phyloP scores from a whole-genome alignment of 1,140 invertebrate genomes.

The Chlorops oryzae region DNA sequence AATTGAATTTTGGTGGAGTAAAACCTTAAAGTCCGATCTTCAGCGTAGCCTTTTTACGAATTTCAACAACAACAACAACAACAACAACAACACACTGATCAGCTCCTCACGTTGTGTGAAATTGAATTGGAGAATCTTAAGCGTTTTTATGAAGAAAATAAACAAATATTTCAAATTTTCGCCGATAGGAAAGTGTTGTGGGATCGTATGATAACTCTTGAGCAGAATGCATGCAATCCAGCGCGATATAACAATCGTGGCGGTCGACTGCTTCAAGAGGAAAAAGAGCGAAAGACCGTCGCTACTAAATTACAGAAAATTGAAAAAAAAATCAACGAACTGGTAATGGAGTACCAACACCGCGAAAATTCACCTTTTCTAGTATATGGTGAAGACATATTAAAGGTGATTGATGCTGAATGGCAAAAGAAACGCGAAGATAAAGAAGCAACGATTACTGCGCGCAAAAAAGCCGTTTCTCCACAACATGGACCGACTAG shows the following conservation, averaged over 20 bases:
- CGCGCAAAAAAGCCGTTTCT: slow-evolving; percentile 38
- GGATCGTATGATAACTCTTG: slow-evolving; percentile 62
- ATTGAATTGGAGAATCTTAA: slow-evolving; percentile 63
- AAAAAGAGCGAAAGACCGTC: slow-evolving; percentile 70
- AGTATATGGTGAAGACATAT: slow-evolving; percentile 54
- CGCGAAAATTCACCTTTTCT: slow-evolving; percentile 52
- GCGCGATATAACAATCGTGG: slow-evolving; percentile 78
- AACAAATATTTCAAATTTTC: slow-evolving; percentile 61
- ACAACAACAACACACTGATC: slow-evolving; percentile 74
- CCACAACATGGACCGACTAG: no score
- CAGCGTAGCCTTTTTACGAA: slow-evolving; percentile 60
- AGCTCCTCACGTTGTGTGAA: slow-evolving; percentile 67
- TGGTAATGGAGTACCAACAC: slow-evolving; percentile 52
- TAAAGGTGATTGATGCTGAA: slow-evolving; percentile 53
- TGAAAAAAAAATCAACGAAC: slow-evolving; percentile 54
- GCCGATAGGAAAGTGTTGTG: slow-evolving; percentile 58
- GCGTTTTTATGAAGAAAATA: slow-evolving; percentile 61
- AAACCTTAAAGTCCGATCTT: slow-evolving; percentile 58
- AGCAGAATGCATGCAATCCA: slow-evolving; percentile 65
- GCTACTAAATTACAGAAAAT: slow-evolving; percentile 64
- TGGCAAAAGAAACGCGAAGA: slow-evolving; percentile 52
- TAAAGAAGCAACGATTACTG: slow-evolving; percentile 28
- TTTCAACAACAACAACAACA: slow-evolving; percentile 55
- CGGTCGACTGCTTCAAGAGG: slow-evolving; percentile 73
- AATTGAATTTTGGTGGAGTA: slow-evolving; percentile 64